Base-by-base conservation (phyloP, 2,888 invertebrate genomes). In the Lepidocyrtoides sp. region DNA sequence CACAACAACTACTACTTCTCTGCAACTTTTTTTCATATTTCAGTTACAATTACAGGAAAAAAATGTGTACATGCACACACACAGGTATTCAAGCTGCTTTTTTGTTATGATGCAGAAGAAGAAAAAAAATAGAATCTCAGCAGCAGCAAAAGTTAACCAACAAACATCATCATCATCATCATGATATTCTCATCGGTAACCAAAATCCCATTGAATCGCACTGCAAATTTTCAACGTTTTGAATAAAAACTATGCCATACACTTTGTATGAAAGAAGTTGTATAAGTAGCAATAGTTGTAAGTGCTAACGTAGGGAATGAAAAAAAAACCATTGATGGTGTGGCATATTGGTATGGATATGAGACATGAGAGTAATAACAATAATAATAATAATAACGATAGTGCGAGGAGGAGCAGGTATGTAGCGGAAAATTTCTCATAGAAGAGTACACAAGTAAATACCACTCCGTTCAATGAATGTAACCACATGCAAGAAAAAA, bases 181-280 rank as follows among this genome's bases (percentile, higher is more conserved):
- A 36, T 36, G 36, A n/a, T 5, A 48, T 8, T 8, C 48, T 23
- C 48, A 48, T 12, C 26, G 54, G n/a, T 5, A 54, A 57, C 44
- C 48, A 81, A 54, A 51, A 54, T 57, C 54, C 36, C 57, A 81
- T 17, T 57, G 26, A 51, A 60, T 77, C 60, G 41, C 41, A 72
- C 8, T 51, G 77, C 51, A 51, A n/a, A 29, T 32, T 77, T 26
- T 29, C 48, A 51, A 20, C 10, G 54, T 77, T 75, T n/a, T 75
- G 48, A 48, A 75, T 75, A 23, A 51, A 81, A 88, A 81, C 81
- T 81, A 81, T 81, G 81, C 69, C 88, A 81, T 88, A 84, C 54
- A 4, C 17, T 17, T n/a, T 66, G n/a, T 69, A 51, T 29, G 26
- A 26, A 14, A 26, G 29, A 63, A 29, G 23, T 63, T 41, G 72